Percentiles rank a stretch among this genome's conserved stretches.
phyloP scores from a whole-genome alignment of 2,888 invertebrate genomes.

The Hetaerina titia region DNA sequence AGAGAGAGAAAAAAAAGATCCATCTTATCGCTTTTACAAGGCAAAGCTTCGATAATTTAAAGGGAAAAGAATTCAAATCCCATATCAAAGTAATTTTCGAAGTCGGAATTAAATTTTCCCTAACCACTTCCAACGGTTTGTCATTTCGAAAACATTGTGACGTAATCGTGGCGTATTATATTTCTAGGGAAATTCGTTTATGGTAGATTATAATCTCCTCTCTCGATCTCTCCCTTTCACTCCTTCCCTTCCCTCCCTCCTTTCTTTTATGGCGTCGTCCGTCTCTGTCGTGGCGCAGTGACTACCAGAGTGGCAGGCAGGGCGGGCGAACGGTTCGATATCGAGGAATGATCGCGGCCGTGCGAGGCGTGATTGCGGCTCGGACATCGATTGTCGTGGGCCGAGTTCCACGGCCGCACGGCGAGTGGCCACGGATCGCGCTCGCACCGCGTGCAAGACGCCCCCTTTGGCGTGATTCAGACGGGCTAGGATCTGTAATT shows the following conservation, averaged over 20 bases:
- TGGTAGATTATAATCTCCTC: not conserved
- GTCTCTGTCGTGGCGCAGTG: not conserved
- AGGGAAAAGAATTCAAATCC: constrained; percentile 30
- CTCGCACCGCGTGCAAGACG: not conserved
- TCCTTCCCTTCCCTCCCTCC: not conserved
- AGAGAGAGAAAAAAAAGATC: not conserved
- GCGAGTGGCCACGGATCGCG: not conserved
- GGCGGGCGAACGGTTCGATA: not conserved
- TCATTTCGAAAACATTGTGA: constrained; percentile 45
- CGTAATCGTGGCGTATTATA: constrained; percentile 40
- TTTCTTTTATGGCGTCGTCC: not conserved
- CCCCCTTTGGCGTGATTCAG: not conserved
- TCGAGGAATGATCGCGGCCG: not conserved
- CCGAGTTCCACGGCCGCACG: not conserved
- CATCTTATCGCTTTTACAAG: constrained; percentile 47
- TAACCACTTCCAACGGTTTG: constrained; percentile 2
- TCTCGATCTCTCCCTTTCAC: not conserved
- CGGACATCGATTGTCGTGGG: not conserved
- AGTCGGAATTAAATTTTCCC: not conserved
- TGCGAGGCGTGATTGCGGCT: not conserved
- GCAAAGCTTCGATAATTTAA: constrained; percentile 15
- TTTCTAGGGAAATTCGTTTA: constrained; percentile 12
- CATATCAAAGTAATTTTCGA: constrained; percentile 17
- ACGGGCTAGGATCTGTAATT: not conserved
- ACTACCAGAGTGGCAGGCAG: too few species aligned